Evolutionary conservation across 2,888 invertebrate genomes (phyloP).

Genomic region (Smittia aterrima): DNA sequence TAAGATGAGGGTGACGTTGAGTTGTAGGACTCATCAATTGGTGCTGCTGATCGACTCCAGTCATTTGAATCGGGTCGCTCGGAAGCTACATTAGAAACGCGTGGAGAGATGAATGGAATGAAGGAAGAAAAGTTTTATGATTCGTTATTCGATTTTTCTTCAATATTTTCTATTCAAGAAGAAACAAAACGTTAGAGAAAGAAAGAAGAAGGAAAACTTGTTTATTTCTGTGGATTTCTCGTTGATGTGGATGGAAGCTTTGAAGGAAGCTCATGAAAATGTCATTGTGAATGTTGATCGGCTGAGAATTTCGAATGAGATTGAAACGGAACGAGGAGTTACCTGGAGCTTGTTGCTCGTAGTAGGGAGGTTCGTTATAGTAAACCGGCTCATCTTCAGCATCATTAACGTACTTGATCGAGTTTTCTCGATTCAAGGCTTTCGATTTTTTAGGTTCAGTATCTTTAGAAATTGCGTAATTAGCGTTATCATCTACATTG

Average conservation of each 20-base stretch:
- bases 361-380: conserved; percentile 22
- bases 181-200: no score
- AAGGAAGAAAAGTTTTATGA: conserved; percentile 5
- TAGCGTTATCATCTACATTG: conserved; percentile 20
- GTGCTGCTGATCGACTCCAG: conserved; percentile 19
- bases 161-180: no score
- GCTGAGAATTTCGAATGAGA: not conserved
- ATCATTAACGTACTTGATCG: conserved; percentile 29
- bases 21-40: not conserved
- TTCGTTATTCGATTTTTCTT: no score
- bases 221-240: no score
- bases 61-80: conserved; percentile 27
- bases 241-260: no score
- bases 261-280: not conserved
- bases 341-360: conserved; percentile 30
- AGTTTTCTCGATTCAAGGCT: not conserved
- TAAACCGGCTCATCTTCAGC: conserved; percentile 16
- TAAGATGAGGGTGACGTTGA: conserved; percentile 15
- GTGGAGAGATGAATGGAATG: not conserved
- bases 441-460: not conserved
- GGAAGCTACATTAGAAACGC: not conserved
- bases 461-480: conserved; percentile 29
- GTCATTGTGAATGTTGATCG: conserved; percentile 2
- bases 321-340: not conserved
- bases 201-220: no score